Conservation (phyloP, 1,140 invertebrate species). For the Drosophila nikananu region DNA sequence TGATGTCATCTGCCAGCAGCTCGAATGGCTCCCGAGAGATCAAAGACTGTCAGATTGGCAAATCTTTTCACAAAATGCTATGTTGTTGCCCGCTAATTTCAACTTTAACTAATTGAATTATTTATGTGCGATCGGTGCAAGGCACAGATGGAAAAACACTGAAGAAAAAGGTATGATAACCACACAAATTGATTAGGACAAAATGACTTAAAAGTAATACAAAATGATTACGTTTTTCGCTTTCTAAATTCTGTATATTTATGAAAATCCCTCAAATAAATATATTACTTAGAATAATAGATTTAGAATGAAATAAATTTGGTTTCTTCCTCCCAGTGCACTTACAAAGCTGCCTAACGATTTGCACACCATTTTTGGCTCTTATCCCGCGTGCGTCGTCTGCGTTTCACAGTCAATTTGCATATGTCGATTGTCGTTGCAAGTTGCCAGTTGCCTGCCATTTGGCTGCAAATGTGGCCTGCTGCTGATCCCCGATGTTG, state of each 20-base stretch:
- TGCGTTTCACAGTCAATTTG: slow-evolving; percentile 56
- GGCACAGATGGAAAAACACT: slow-evolving; percentile 30
- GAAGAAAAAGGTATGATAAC: background rate
- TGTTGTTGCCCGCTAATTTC: slow-evolving; percentile 46
- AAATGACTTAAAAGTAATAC: background rate
- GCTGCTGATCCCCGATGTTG: slow-evolving; percentile 51
- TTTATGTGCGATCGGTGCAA: slow-evolving; percentile 36
- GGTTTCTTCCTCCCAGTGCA: slow-evolving; percentile 10
- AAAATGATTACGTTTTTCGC: background rate
- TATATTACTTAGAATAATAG: background rate
- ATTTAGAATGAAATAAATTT: background rate
- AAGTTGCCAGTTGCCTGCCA: slow-evolving; percentile 29
- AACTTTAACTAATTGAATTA: slow-evolving; percentile 59
- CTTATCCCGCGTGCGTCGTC: slow-evolving; percentile 45
- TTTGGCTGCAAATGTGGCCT: slow-evolving; percentile 31
- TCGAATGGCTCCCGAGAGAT: slow-evolving; percentile 48
- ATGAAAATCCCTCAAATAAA: background rate
- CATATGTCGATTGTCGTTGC: slow-evolving; percentile 55
- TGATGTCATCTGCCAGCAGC: slow-evolving; percentile 54
- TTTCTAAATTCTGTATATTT: background rate
- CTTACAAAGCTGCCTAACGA: slow-evolving; percentile 47
- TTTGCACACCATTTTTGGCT: slow-evolving; percentile 60
- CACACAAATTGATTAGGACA: no score
- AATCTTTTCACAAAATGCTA: slow-evolving; percentile 49
- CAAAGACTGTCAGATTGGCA: slow-evolving; percentile 60